Evolutionary conservation across 2,113 vertebrate genomes (phyloP), one percentile per base, ranked within the genome.

Genomic region (Columba livia): DNA sequence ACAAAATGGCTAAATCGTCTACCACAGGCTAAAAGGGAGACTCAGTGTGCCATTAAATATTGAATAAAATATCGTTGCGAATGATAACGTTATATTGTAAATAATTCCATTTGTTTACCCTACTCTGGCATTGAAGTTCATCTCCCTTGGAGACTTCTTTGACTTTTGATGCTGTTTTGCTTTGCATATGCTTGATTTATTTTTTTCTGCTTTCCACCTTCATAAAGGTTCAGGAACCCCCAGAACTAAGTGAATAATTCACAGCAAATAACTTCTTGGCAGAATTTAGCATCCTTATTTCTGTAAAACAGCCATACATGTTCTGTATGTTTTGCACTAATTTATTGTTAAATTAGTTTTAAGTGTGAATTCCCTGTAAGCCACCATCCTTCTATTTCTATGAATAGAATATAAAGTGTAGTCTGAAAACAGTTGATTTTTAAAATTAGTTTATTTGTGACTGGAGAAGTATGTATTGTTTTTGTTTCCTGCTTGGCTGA

Each of bases 21-120:
- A 50, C 66, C 54, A 82, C 1, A 19, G 66, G 61, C 83, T 88
- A n/a, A 69, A 38, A 54, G 50, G 57, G 70, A 88, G 75, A 48
- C 88, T 44, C 80, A 66, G 72, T 67, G 51, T 84, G 92, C 16
- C 88, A 97, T 93, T 96, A 93, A 93, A 95, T 87, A 92, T 96
- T 97, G 93, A 93, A 96, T 95, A 92, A 94, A 92, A 96, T 88
- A 96, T 80, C 42, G 82, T 95, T 1, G 10, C 95, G 94, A 90
- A 87, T 62, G 58, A 90, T 93, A 93, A 94, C 77, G 72, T 88
- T 92, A 51, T 65, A 94, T 32, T 91, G 88, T 95, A 96, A 97
- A 97, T 95, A 94, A 97, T 96, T 97, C 95, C 75, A 95, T 91
- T 95, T 97, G 91, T 94, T 94, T 96, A 92, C 80, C 79, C 62